Base-by-base conservation (phyloP, 1,140 invertebrate genomes). In the Drosophila pseudoobscura region DNA sequence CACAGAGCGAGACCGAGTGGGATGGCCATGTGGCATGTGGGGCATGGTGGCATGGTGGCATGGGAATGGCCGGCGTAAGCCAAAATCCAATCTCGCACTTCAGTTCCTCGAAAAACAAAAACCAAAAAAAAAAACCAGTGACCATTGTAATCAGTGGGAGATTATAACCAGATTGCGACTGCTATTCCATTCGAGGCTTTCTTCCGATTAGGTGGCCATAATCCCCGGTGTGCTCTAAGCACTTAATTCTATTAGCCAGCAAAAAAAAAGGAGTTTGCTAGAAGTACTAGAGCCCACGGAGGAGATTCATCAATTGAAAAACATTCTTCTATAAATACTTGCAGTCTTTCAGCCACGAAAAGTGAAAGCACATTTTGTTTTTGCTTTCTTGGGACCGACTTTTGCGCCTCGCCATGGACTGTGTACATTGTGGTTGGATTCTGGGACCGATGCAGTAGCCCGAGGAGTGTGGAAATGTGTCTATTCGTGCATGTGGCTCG, bases 51-150 rank as follows among this genome's bases (percentile, higher is more conserved):
- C 11, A 41, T 13, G 6, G 15, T 44, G 9, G n/a, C 11, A 29
- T 58, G 59, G 44, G 15, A 45, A 31, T 43, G 41, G 39, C 41
- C 8, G 35, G 58, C 50, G 35, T 65, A 80, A 76, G 55, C 59
- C 65, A 80, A 72, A 80, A 76, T 61, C 59, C 65, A 80, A 80
- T 80, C 72, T 80, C 57, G 57, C 65, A 76, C 71, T 70, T 79
- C 71, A 75, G 47, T 60, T 75, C 8, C 54, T 26, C 35, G 26
- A 63, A 9, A 7, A 15, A 9, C 6, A 13, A 57, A 58, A 22
- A 31, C 22, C 22, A 47, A 41, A 59, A 29, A 9, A 20, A n/a
- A 45, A 35, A 31, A 31, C 49, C 41, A 68, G 54, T 44, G 44
- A 70, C 66, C 66, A 70, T 70, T 70, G 66, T 70, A 70, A 70